Conservation (phyloP, 2,113 vertebrate genomes). For the Helogale parvula region DNA sequence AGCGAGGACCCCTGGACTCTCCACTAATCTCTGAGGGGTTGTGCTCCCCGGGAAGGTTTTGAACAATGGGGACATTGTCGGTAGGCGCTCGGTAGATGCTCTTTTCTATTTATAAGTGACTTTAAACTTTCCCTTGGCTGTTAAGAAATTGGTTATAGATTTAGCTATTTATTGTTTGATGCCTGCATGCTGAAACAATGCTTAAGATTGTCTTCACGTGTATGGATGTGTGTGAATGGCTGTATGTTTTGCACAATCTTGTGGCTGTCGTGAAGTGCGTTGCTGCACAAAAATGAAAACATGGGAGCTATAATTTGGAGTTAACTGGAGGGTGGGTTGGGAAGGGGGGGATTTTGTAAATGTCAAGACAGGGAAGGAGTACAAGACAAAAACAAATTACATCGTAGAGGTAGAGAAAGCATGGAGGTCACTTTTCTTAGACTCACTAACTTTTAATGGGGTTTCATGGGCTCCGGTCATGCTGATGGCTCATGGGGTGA, state of each 20-base stretch:
- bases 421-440: constrained; percentile 80
- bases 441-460: constrained; percentile 61
- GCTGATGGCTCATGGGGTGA: constrained; percentile 48
- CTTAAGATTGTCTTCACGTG: constrained; percentile 85
- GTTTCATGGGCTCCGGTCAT: neutral
- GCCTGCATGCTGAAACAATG: constrained; percentile 91
- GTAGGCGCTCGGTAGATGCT: constrained; percentile 70
- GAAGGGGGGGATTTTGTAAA: constrained; percentile 65
- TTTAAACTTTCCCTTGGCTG: constrained; percentile 79
- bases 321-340: constrained; percentile 78
- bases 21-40: neutral
- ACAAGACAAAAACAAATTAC: constrained; percentile 74
- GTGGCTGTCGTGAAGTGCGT: constrained; percentile 82
- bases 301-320: constrained; percentile 71
- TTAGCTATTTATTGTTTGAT: constrained; percentile 94
- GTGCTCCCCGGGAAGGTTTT: constrained; percentile 36
- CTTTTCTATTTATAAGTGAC: constrained; percentile 87
- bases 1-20: constrained; percentile 16
- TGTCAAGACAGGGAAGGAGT: constrained; percentile 81
- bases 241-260: constrained; percentile 92
- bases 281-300: constrained; percentile 84
- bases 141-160: constrained; percentile 85
- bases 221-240: constrained; percentile 81
- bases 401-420: constrained; percentile 76
- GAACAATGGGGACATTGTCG: constrained; percentile 72